phyloP scores from a whole-genome alignment of 2,888 invertebrate species.

The Resseliella maxima region DNA sequence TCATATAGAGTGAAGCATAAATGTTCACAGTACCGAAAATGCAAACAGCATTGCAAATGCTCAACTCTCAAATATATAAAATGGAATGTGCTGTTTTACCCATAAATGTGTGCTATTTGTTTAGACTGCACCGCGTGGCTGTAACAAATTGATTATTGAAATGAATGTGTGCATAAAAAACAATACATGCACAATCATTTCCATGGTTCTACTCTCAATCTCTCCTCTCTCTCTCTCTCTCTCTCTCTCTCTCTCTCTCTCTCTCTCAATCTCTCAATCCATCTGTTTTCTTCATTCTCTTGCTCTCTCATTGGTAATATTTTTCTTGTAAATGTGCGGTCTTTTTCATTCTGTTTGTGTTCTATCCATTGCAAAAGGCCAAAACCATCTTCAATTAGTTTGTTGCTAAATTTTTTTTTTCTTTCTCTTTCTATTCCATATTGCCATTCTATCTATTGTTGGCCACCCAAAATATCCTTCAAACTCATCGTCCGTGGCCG shows the following conservation, averaged over 20 bases:
- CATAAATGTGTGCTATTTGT: constrained; percentile 36
- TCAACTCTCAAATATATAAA: background rate
- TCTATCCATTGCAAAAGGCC: background rate
- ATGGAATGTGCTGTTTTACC: background rate
- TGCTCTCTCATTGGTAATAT: too few relatives aligned
- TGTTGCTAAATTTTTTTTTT: background rate
- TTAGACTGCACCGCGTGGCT: constrained; percentile 36
- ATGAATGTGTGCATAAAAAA: constrained; percentile 36
- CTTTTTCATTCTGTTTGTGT: too few relatives aligned
- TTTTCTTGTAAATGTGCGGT: too few relatives aligned
- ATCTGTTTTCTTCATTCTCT: too few relatives aligned
- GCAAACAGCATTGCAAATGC: constrained; percentile 23
- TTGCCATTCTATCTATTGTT: background rate
- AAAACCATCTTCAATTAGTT: background rate
- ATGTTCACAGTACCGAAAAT: background rate
- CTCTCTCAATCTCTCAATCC: too few relatives aligned
- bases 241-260: background rate
- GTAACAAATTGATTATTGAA: constrained; percentile 53
- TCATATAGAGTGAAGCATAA: constrained; percentile 1
- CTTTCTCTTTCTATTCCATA: background rate
- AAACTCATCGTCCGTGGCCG: background rate
- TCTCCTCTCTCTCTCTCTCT: background rate
- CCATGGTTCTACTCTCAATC: background rate
- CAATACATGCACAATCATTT: background rate
- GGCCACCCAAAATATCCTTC: background rate